Conservation (phyloP, 1,140 invertebrate species). For the Aphelinus atriplicis region DNA sequence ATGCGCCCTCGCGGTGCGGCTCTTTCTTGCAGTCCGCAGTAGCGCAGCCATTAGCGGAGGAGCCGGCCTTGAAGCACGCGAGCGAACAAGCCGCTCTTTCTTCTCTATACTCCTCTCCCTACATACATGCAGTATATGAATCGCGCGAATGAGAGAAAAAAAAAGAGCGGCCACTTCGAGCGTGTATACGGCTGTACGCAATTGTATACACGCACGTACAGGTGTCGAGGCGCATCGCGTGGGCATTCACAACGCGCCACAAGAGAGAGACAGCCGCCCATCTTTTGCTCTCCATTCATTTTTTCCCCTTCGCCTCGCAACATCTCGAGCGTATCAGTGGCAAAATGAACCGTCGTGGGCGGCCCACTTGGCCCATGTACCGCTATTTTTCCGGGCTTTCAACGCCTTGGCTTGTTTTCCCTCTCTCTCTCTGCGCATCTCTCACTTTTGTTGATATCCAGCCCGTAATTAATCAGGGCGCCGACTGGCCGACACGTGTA, state of each 20-base stretch:
- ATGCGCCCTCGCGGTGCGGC: neutral
- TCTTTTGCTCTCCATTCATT: neutral
- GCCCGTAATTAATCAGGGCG: neutral
- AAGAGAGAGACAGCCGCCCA: neutral
- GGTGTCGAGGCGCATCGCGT: neutral
- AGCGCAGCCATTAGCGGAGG: neutral
- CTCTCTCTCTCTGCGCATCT: too few relatives aligned
- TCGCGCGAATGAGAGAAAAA: neutral
- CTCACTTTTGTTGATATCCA: too few relatives aligned
- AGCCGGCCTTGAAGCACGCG: constrained; percentile 39
- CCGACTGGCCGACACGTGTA: neutral
- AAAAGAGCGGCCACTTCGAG: too few relatives aligned
- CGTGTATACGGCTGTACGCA: neutral
- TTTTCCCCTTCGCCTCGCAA: neutral
- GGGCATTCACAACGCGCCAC: neutral
- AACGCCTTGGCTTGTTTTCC: too few relatives aligned
- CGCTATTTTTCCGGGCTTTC: too few relatives aligned
- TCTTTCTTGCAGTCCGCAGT: constrained; percentile 1
- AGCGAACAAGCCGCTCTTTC: constrained; percentile 19
- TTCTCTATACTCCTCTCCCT: neutral
- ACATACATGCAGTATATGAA: neutral
- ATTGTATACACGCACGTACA: neutral
- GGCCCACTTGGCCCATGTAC: too few relatives aligned
- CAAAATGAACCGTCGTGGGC: too few relatives aligned
- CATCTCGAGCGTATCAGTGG: neutral